phyloP scores from a whole-genome alignment of 2,888 invertebrate species.

The Stegophylla sp. region DNA sequence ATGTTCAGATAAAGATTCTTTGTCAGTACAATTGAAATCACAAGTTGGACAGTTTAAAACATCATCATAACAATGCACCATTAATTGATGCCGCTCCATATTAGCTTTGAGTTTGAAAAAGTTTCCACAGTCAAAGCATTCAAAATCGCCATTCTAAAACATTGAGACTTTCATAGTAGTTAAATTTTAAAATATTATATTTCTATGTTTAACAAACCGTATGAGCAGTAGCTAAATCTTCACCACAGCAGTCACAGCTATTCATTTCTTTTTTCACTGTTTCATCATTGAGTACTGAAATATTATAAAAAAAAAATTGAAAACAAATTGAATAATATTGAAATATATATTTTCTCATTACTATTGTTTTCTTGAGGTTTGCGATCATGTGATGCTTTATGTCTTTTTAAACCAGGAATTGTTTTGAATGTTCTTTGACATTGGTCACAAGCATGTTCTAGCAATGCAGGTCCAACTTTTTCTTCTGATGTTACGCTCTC shows the following conservation, averaged over 20 bases:
- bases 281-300: neutral
- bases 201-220: conserved; percentile 64
- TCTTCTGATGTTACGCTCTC: conserved; percentile 27
- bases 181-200: conserved; percentile 47
- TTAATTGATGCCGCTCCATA: conserved; percentile 72
- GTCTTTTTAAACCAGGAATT: conserved; percentile 50
- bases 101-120: conserved; percentile 75
- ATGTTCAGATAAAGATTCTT: conserved; percentile 72
- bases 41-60: conserved; percentile 74
- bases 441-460: conserved; percentile 43
- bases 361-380: conserved; percentile 34
- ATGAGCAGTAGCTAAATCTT: conserved; percentile 69
- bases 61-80: conserved; percentile 74
- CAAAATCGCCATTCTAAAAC: conserved; percentile 67
- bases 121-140: conserved; percentile 73
- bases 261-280: conserved; percentile 27
- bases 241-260: conserved; percentile 70
- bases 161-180: conserved; percentile 53
- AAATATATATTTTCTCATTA: conserved; percentile 9
- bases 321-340: neutral
- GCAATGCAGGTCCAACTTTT: neutral
- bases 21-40: conserved; percentile 72
- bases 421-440: conserved; percentile 50
- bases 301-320: neutral
- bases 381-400: conserved; percentile 52